A percentile compares a stretch with the other conserved stretches of the same genome.
Conservation (phyloP, 2,888 invertebrate genomes). For the Psococerastis gibbosa region DNA sequence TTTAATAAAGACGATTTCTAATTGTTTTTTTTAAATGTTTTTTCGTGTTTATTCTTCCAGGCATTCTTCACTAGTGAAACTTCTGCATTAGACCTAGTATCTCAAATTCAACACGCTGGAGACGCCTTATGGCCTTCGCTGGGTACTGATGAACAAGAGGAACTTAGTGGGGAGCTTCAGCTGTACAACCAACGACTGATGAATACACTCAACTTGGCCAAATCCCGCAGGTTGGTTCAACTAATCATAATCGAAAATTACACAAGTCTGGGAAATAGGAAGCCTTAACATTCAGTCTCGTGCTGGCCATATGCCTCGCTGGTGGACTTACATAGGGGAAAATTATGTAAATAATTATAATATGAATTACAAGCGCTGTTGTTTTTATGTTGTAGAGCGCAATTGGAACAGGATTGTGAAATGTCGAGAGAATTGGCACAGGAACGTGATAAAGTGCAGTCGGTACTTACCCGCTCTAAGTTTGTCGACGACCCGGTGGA, state of each 20-base stretch:
- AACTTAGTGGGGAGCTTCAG: slow-evolving; percentile 61
- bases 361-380: no score
- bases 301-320: no score
- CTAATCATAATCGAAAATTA: no score
- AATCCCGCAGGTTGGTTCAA: slow-evolving; percentile 34
- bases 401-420: slow-evolving; percentile 49
- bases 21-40: no score
- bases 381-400: slow-evolving; percentile 33
- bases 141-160: slow-evolving; percentile 60
- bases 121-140: slow-evolving; percentile 80
- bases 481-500: slow-evolving; percentile 63
- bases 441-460: slow-evolving; percentile 54
- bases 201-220: slow-evolving; percentile 65
- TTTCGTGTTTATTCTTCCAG: no score
- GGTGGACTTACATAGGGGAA: no score
- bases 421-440: slow-evolving; percentile 70
- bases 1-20: no score
- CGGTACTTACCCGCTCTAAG: slow-evolving; percentile 51
- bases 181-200: slow-evolving; percentile 63
- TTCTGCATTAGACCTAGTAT: slow-evolving; percentile 57
- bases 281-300: no score
- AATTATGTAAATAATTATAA: no score
- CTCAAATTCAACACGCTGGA: slow-evolving; percentile 64
- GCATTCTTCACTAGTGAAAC: slow-evolving; percentile 65
- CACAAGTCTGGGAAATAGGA: no score